These are phyloP conservation scores for Aegithalos caudatus DNA, from an alignment of 2,113 vertebrate species.

Conservation along the genomic window DNA sequence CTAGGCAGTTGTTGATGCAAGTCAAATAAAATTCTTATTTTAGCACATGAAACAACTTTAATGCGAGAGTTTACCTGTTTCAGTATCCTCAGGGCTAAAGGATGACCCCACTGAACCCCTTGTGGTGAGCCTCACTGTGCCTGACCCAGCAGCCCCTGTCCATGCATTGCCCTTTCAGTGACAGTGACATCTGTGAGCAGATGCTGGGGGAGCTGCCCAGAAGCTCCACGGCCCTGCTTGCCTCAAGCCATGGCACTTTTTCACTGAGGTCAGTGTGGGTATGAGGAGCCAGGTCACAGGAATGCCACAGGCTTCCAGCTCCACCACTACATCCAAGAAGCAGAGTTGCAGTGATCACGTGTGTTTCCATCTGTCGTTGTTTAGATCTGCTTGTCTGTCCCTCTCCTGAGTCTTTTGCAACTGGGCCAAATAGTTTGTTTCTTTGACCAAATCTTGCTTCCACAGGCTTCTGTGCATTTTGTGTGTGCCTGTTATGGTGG, in stretches of 20 bases:
- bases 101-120: neutral
- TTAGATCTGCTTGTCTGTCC: neutral
- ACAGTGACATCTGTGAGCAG: neutral
- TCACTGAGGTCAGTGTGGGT: neutral
- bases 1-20: neutral
- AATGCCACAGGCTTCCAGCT: neutral
- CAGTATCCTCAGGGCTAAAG: neutral
- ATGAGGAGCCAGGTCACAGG: neutral
- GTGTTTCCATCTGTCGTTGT: neutral
- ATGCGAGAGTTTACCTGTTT: neutral
- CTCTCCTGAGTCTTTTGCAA: neutral
- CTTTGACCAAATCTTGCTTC: neutral
- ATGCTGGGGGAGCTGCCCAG: neutral
- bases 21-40: neutral
- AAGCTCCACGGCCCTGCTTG: neutral
- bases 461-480: neutral
- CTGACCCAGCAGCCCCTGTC: neutral
- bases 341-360: fast-evolving
- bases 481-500: neutral
- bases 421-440: neutral
- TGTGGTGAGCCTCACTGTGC: neutral
- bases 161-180: neutral
- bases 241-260: neutral
- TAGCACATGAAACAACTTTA: neutral
- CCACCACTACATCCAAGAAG: neutral